Evolutionary conservation across 1,140 invertebrate genomes (phyloP).

Genomic region (Ooceraea biroi): DNA sequence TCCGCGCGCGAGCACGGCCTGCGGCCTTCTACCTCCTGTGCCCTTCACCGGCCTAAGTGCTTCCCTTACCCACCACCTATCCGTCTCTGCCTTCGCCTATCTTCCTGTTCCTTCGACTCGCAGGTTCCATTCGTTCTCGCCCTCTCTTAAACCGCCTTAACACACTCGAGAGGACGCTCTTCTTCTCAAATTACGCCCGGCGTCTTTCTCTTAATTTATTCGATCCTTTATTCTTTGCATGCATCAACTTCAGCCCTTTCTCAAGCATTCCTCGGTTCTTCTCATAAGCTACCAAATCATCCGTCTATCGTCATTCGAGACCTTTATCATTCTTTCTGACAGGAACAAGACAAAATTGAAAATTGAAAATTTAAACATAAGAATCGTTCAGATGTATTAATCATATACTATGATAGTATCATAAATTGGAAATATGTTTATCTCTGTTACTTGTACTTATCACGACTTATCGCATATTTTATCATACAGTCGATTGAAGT

Average conservation of each 20-base stretch:
- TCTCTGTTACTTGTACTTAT: no score
- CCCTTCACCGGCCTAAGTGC: conserved; percentile 49
- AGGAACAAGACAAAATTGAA: not conserved
- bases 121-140: conserved; percentile 46
- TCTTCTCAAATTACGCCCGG: conserved; percentile 48
- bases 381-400: conserved; percentile 13
- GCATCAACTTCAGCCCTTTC: conserved; percentile 31
- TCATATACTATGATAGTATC: not conserved
- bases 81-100: conserved; percentile 64
- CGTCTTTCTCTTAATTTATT: conserved; percentile 61
- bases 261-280: conserved; percentile 45
- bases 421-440: not conserved
- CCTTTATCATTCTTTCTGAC: not conserved
- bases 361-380: not conserved
- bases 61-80: conserved; percentile 53
- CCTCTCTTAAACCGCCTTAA: conserved; percentile 45
- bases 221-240: conserved; percentile 53
- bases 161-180: conserved; percentile 34
- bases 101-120: conserved; percentile 32
- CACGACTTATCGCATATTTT: not conserved
- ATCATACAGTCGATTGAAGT: not conserved
- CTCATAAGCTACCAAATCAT: conserved; percentile 17
- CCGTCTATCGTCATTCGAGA: conserved; percentile 4
- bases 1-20: conserved; percentile 73
- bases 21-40: conserved; percentile 64